These are phyloP conservation scores for Brachionus calyciflorus DNA, from an alignment of 1,140 invertebrate genomes.

Conservation along the genomic window DNA sequence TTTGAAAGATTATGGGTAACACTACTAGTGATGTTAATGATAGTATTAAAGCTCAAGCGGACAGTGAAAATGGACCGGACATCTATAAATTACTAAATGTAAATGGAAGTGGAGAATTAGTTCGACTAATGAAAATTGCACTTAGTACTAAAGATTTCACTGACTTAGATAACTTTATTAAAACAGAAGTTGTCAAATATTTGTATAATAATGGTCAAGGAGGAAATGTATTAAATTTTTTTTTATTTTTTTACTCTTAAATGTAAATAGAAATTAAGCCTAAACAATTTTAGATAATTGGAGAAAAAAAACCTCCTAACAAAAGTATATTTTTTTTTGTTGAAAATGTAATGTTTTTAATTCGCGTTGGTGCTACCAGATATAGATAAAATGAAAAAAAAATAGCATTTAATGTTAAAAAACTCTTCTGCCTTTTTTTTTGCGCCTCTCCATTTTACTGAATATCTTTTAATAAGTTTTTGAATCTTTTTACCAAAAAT, in stretches of 20 bases:
- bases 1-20: conserved; percentile 13
- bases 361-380: too few relatives aligned
- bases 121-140: conserved; percentile 29
- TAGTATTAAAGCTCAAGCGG: conserved; percentile 40
- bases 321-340: too few relatives aligned
- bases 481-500: too few relatives aligned
- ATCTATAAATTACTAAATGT: conserved; percentile 34
- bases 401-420: too few relatives aligned
- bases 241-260: background rate
- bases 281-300: too few relatives aligned
- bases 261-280: too few relatives aligned
- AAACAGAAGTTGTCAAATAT: conserved; percentile 35
- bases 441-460: too few relatives aligned
- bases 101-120: conserved; percentile 15
- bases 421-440: too few relatives aligned
- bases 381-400: too few relatives aligned
- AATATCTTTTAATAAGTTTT: too few relatives aligned
- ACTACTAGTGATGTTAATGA: conserved; percentile 37
- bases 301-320: too few relatives aligned
- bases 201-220: conserved; percentile 41
- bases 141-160: conserved; percentile 30
- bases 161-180: conserved; percentile 27
- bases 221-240: background rate
- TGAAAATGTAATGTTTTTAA: too few relatives aligned
- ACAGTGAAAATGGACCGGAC: conserved; percentile 38